Evolutionary conservation across 2,888 invertebrate genomes (phyloP).

Genomic region (Hirtodrosophila duncani): DNA sequence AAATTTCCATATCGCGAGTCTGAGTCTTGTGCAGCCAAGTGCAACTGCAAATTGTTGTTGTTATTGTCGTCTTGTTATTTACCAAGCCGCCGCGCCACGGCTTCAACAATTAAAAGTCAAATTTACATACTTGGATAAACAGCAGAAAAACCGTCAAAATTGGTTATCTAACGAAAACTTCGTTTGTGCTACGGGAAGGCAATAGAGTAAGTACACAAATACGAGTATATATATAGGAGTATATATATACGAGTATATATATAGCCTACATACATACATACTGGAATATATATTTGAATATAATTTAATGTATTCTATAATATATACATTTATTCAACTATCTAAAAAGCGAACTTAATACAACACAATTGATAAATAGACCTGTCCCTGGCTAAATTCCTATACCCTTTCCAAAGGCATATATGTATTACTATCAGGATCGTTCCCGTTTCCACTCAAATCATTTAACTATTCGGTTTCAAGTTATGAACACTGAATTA

Average conservation of each 20-base stretch:
- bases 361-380: too few species aligned
- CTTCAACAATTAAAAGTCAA: slow-evolving; percentile 30
- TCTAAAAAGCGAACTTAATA: too few species aligned
- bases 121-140: slow-evolving; percentile 30
- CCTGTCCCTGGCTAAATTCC: too few species aligned
- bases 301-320: too few species aligned
- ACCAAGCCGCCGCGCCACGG: too few species aligned
- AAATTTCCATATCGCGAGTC: too few species aligned
- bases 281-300: background rate
- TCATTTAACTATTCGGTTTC: too few species aligned
- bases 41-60: slow-evolving; percentile 25
- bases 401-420: too few species aligned
- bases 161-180: slow-evolving; percentile 78
- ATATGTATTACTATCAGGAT: too few species aligned
- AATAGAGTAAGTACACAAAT: slow-evolving; percentile 59
- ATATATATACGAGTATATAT: too few species aligned
- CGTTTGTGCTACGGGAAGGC: slow-evolving; percentile 76
- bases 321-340: background rate
- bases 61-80: slow-evolving; percentile 1
- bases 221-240: background rate
- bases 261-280: background rate
- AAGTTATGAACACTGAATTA: too few species aligned
- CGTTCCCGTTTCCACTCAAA: too few species aligned
- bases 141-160: slow-evolving; percentile 75
- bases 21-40: slow-evolving; percentile 34